A percentile compares a stretch with the other conserved stretches of the same genome.
phyloP scores from a whole-genome alignment of 1,140 invertebrate genomes.

The Kradibia gibbosae region DNA sequence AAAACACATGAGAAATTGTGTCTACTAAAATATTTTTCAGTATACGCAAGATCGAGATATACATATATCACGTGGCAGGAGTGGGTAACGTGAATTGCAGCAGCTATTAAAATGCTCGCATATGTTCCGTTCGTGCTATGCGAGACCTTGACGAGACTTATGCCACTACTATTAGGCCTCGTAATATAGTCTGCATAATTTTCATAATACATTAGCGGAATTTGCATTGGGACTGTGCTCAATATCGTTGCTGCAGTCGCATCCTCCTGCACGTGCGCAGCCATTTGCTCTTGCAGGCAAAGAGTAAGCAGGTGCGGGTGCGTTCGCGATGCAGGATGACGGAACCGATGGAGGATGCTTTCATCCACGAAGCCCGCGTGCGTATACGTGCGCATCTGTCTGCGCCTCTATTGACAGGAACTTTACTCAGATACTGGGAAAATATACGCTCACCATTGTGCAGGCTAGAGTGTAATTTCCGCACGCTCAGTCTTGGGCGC shows the following conservation, averaged over 20 bases:
- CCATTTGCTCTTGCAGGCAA: not conserved
- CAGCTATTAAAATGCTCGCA: not conserved
- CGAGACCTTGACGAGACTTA: conserved; percentile 1
- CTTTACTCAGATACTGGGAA: not conserved
- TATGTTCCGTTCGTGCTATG: not conserved
- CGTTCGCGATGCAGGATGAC: not conserved
- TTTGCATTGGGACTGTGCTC: conserved; percentile 53
- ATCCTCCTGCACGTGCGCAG: not conserved
- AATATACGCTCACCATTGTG: conserved; percentile 25
- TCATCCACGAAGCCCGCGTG: not conserved
- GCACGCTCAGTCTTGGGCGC: not conserved
- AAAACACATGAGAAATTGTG: too few species aligned
- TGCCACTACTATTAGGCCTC: not conserved
- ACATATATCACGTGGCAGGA: not conserved
- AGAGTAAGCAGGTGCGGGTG: not conserved
- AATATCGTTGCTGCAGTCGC: not conserved
- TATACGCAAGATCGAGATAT: too few species aligned
- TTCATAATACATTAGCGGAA: conserved; percentile 62
- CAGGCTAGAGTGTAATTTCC: not conserved
- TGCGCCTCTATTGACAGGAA: not conserved
- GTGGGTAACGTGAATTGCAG: not conserved
- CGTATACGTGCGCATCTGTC: not conserved
- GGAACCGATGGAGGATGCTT: not conserved
- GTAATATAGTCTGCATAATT: conserved; percentile 60
- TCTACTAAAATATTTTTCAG: too few species aligned